Percentiles rank a stretch among this genome's conserved stretches.
These are phyloP conservation scores for Tachina lurida DNA, from an alignment of 2,888 invertebrate genomes.

Conservation along the genomic window DNA sequence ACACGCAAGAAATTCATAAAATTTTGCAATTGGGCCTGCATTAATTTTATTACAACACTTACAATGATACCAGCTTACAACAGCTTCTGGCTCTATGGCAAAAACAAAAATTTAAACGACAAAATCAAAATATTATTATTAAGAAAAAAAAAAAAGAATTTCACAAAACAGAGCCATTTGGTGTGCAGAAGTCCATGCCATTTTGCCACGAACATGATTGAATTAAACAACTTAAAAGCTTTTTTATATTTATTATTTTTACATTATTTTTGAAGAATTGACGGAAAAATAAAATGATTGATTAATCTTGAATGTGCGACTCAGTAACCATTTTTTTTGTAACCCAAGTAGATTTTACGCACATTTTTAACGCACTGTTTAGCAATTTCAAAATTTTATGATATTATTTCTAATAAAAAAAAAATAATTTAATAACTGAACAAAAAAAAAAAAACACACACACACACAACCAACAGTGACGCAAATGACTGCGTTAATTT, in stretches of 20 bases:
- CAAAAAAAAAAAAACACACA: background rate
- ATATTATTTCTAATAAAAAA: background rate
- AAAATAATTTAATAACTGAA: constrained; percentile 7
- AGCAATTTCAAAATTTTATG: constrained; percentile 40
- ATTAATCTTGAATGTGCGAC: constrained; percentile 43
- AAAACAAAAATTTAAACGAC: background rate
- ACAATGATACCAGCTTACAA: background rate
- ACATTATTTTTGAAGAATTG: constrained; percentile 17
- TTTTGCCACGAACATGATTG: constrained; percentile 29
- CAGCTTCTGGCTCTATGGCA: background rate
- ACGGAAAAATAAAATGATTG: constrained; percentile 56
- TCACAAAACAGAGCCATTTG: constrained; percentile 16
- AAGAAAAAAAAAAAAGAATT: background rate
- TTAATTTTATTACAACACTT: constrained; percentile 13
- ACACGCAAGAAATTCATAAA: constrained; percentile 34
- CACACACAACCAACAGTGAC: constrained; percentile 9
- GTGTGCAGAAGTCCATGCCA: constrained; percentile 33
- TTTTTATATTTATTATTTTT: constrained; percentile 18
- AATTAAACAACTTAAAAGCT: constrained; percentile 50
- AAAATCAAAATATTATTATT: constrained; percentile 9
- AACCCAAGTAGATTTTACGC: constrained; percentile 49
- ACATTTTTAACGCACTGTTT: constrained; percentile 55
- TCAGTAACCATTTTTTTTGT: background rate
- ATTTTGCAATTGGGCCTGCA: constrained; percentile 29
- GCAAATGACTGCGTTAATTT: constrained; percentile 51